Evolutionary conservation across 2,113 vertebrate species (phyloP).

Genomic region (Craseonycteris thonglongyai): DNA sequence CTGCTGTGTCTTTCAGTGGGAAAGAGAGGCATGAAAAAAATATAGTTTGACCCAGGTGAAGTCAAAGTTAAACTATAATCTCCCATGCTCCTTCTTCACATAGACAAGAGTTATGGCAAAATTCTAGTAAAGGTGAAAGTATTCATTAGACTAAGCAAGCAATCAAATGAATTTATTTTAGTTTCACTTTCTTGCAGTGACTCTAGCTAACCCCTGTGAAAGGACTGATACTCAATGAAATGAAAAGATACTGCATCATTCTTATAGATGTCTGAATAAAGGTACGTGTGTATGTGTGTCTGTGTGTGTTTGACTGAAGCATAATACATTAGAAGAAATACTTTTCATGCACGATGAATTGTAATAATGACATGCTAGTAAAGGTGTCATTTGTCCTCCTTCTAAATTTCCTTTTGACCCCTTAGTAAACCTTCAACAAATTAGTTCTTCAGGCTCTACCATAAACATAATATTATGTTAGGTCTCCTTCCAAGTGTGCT

Average conservation of each 20-base stretch:
- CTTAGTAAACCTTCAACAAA: slow-evolving; percentile 18
- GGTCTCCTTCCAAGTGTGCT: slow-evolving; percentile 15
- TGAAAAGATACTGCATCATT: neutral
- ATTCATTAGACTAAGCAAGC: neutral
- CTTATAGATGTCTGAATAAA: neutral
- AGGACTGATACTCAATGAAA: neutral
- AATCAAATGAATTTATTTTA: neutral
- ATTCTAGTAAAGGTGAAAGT: neutral
- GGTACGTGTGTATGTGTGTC: neutral
- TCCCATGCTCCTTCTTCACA: neutral
- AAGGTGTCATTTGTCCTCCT: neutral
- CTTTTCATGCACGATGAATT: neutral
- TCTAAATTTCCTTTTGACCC: slow-evolving; percentile 22
- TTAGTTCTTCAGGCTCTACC: slow-evolving; percentile 4
- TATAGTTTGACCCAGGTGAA: neutral
- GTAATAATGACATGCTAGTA: neutral
- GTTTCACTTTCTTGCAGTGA: neutral
- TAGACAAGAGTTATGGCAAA: neutral
- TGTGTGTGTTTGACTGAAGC: neutral
- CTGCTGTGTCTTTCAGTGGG: neutral
- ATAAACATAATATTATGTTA: slow-evolving; percentile 25
- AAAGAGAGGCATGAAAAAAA: neutral
- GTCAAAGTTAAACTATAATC: neutral
- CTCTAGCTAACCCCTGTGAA: neutral
- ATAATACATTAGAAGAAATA: neutral